These are phyloP conservation scores for Eupristina koningsbergeri DNA, from an alignment of 1,140 invertebrate species.

Conservation along the genomic window DNA sequence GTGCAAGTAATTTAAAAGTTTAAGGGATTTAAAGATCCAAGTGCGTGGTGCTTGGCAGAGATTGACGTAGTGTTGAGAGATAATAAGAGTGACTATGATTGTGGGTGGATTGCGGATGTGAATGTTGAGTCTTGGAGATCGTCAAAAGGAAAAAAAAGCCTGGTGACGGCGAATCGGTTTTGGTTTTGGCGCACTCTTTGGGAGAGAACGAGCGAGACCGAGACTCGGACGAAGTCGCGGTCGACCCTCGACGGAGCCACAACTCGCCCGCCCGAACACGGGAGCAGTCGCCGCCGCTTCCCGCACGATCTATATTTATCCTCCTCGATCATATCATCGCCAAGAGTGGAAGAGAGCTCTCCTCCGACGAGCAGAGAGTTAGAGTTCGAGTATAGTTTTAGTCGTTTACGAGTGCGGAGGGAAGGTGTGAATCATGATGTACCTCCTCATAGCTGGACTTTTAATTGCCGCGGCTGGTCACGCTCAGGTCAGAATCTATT, in stretches of 20 bases:
- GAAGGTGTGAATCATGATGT: conserved; percentile 56
- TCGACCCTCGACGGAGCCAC: neutral
- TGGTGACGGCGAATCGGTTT: no score
- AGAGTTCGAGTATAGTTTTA: no score
- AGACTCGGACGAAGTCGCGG: neutral
- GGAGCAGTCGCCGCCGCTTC: neutral
- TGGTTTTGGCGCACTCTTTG: neutral
- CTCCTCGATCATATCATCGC: no score
- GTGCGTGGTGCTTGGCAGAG: no score
- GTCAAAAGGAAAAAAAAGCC: no score
- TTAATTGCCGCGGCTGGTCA: conserved; percentile 42
- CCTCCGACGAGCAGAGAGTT: no score
- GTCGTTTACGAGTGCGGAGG: neutral
- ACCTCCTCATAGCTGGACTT: conserved; percentile 47
- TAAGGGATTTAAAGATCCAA: no score
- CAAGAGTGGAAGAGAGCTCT: no score
- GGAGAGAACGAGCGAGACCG: neutral
- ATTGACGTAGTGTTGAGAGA: neutral
- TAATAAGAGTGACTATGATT: neutral
- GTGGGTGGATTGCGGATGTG: conserved; percentile 21
- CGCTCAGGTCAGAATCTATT: conserved; percentile 52
- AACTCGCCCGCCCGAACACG: neutral
- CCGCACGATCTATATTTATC: no score
- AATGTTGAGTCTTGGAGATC: neutral
- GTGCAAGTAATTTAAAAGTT: no score